A percentile compares a stretch with the other conserved stretches of the same genome.
Evolutionary conservation across 2,113 vertebrate species (phyloP).

Genomic region (Gambusia affinis): DNA sequence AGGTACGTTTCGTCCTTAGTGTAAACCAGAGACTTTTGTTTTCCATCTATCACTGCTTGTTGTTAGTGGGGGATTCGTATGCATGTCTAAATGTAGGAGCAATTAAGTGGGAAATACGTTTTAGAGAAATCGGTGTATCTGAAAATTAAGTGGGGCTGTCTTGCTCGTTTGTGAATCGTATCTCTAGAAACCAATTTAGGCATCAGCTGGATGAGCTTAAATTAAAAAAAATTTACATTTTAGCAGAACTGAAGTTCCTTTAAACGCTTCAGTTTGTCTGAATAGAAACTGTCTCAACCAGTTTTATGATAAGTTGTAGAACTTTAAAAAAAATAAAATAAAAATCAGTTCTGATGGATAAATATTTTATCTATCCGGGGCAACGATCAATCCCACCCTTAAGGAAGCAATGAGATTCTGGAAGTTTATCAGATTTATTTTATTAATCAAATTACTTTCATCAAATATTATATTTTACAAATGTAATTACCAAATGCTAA

Average conservation of each 20-base stretch:
- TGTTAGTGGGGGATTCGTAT: background rate
- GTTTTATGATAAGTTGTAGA: background rate
- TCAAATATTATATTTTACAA: background rate
- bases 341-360: background rate
- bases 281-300: background rate
- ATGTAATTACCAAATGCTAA: background rate
- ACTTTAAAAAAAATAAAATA: background rate
- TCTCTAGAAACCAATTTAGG: background rate
- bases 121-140: background rate
- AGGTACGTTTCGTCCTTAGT: constrained; percentile 5
- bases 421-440: background rate
- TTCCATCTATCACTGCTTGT: background rate
- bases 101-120: too few relatives aligned
- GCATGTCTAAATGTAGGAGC: background rate
- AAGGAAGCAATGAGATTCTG: too few relatives aligned
- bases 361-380: background rate
- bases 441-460: background rate
- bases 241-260: background rate
- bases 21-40: background rate
- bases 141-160: background rate
- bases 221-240: background rate
- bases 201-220: background rate
- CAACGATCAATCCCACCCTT: background rate
- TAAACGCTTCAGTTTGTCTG: background rate
- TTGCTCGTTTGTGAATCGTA: background rate